Conservation (phyloP, 2,113 vertebrate genomes). For the Typhlomys cinereus region DNA sequence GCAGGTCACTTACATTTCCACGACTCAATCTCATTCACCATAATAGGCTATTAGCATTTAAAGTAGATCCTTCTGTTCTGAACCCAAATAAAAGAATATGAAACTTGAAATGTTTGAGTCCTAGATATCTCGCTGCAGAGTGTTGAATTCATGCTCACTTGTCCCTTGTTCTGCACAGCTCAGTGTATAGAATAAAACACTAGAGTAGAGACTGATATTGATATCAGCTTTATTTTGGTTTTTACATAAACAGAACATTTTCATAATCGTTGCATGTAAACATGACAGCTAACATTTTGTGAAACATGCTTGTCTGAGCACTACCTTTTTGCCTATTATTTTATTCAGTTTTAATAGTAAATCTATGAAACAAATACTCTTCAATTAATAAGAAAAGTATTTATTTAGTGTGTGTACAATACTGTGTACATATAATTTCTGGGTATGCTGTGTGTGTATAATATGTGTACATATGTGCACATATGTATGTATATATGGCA, state of each 20-base stretch:
- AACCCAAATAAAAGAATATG: background rate
- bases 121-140: background rate
- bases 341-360: conserved; percentile 1
- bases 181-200: background rate
- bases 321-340: background rate
- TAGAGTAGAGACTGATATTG: background rate
- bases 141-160: background rate
- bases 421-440: too few species aligned
- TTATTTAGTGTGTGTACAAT: too few species aligned
- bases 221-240: background rate
- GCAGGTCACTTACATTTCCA: background rate
- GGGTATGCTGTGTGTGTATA: too few species aligned
- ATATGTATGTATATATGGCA: too few species aligned
- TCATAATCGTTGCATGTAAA: background rate
- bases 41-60: conserved; percentile 1
- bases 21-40: background rate
- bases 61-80: background rate
- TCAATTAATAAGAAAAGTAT: too few species aligned
- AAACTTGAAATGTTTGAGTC: conserved; percentile 14
- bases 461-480: too few species aligned
- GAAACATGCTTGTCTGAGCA: background rate
- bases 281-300: background rate
- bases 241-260: background rate
- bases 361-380: background rate
- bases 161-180: background rate